A percentile compares a stretch with the other conserved stretches of the same genome.
phyloP scores from a whole-genome alignment of 2,888 invertebrate genomes.

The Nysson spinosus region DNA sequence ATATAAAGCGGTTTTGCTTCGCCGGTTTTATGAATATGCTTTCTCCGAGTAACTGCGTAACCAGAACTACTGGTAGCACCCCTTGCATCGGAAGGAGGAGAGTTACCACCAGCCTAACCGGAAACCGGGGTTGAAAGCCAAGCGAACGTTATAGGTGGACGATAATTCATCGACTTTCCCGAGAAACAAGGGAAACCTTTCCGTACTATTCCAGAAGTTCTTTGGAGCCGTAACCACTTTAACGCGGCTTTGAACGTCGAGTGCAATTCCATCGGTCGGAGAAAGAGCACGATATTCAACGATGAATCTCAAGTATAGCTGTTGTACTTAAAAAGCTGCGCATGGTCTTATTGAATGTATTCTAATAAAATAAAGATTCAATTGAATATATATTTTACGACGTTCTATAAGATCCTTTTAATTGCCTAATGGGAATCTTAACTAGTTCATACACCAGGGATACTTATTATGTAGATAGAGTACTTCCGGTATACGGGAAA shows the following conservation, averaged over 20 bases:
- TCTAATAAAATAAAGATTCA: no score
- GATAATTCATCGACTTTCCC: slow-evolving; percentile 63
- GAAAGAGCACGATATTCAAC: neutral
- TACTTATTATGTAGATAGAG: no score
- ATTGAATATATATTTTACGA: no score
- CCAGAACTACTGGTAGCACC: slow-evolving; percentile 33
- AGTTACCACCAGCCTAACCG: slow-evolving; percentile 41
- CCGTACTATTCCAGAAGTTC: slow-evolving; percentile 26
- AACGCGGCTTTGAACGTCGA: neutral
- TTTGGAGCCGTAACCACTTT: slow-evolving; percentile 10
- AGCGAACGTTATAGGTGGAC: slow-evolving; percentile 63
- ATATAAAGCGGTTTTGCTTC: slow-evolving; percentile 75
- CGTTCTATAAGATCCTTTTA: no score
- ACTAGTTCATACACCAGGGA: no score
- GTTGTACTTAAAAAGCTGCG: no score
- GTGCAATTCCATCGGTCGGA: neutral
- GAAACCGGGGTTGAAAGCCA: slow-evolving; percentile 58
- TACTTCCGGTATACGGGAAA: no score
- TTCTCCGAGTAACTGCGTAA: slow-evolving; percentile 49
- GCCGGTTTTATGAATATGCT: slow-evolving; percentile 76
- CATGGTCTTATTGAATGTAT: no score
- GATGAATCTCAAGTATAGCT: no score
- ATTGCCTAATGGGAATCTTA: no score
- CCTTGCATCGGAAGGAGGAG: slow-evolving; percentile 57
- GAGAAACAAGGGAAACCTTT: slow-evolving; percentile 66